Percentiles rank a stretch among this genome's conserved stretches.
Conservation (phyloP, 2,797 vertebrate species). For the Acanthurus lineatus region DNA sequence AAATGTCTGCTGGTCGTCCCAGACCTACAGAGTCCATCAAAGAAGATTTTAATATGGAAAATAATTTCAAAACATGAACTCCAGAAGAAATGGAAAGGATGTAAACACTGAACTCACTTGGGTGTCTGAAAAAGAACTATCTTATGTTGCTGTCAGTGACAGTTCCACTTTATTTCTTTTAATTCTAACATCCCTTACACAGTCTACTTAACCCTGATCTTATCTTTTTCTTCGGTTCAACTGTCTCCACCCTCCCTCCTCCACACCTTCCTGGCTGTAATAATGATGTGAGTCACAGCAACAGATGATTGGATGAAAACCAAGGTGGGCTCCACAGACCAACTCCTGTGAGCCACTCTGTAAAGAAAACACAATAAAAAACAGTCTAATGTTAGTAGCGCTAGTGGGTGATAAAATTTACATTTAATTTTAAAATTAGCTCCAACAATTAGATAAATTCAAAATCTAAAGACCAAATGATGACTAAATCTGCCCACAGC, state of each 20-base stretch:
- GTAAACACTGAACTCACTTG: neutral
- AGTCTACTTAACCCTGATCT: neutral
- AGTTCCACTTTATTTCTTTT: neutral
- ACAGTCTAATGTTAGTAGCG: slow-evolving; percentile 21
- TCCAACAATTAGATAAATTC: neutral
- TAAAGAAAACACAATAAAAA: slow-evolving; percentile 1
- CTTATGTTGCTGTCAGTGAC: neutral
- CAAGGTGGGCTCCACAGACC: slow-evolving; percentile 4
- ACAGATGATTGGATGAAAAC: slow-evolving; percentile 1
- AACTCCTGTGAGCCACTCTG: neutral
- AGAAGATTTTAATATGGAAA: neutral
- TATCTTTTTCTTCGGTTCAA: slow-evolving; percentile 23
- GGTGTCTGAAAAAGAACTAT: neutral
- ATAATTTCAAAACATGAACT: neutral
- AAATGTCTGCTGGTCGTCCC: neutral
- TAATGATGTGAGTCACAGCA: slow-evolving; percentile 3
- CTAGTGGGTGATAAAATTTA: neutral
- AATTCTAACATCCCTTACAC: neutral
- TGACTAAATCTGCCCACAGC: slow-evolving; percentile 37
- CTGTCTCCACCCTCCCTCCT: slow-evolving; percentile 22
- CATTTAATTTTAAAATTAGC: slow-evolving; percentile 14
- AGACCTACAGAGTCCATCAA: neutral
- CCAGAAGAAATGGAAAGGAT: neutral
- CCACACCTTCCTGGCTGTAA: slow-evolving; percentile 3
- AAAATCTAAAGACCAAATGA: neutral